A percentile compares a stretch with the other conserved stretches of the same genome.
Evolutionary conservation across 37 sponge, comb jelly and placozoan species (phyloP).

Genomic region (Ephydatia muelleri): DNA sequence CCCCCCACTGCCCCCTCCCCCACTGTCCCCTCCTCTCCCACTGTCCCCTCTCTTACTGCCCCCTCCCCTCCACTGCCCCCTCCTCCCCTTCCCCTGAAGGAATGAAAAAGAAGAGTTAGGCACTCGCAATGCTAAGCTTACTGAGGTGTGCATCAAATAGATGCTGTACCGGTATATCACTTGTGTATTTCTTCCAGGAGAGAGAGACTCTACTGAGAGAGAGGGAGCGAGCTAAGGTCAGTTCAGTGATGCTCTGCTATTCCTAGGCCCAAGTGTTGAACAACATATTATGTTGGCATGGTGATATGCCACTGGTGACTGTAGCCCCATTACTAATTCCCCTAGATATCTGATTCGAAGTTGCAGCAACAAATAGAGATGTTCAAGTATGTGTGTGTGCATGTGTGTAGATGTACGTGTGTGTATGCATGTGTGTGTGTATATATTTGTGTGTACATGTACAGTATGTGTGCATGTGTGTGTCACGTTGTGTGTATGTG

Average conservation of each 20-base stretch:
- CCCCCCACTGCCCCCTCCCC: too few species aligned
- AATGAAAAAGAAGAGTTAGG: slow-evolving; percentile 24
- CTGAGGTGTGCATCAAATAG: not conserved
- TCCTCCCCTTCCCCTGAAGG: not conserved
- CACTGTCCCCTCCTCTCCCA: too few species aligned
- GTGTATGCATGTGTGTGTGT: not conserved
- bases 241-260: too few species aligned
- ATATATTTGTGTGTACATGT: not conserved
- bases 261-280: too few species aligned
- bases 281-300: not conserved
- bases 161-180: not conserved
- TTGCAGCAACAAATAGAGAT: slow-evolving; percentile 6
- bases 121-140: not conserved
- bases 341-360: not conserved
- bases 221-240: not conserved
- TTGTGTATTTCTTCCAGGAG: slow-evolving; percentile 12
- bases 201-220: slow-evolving; percentile 37
- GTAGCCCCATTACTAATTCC: not conserved
- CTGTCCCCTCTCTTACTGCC: too few species aligned
- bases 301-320: too few species aligned
- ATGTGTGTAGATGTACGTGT: not conserved
- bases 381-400: slow-evolving; percentile 6
- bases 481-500: too few species aligned
- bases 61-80: too few species aligned
- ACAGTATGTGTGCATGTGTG: too few species aligned